These are phyloP conservation scores for Halichoerus grypus DNA, from an alignment of 2,113 vertebrate species.

Conservation along the genomic window DNA sequence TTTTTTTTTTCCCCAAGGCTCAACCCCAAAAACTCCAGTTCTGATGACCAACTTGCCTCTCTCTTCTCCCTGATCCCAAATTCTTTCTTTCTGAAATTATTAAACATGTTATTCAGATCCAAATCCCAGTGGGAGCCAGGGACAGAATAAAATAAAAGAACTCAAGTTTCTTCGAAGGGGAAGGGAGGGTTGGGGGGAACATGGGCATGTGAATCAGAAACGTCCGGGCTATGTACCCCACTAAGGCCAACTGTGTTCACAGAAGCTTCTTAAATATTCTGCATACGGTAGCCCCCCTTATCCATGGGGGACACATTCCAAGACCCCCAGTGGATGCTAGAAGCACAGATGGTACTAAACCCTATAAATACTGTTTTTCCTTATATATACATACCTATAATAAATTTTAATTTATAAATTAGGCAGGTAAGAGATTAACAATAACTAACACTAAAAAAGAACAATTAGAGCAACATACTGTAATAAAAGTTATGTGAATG, in stretches of 20 bases:
- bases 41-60: not conserved
- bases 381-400: not conserved
- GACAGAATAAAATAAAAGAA: conserved; percentile 19
- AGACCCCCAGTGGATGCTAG: not conserved
- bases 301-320: not conserved
- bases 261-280: conserved; percentile 29
- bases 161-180: not conserved
- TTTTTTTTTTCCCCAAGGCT: not conserved
- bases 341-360: not conserved
- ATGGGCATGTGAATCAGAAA: not conserved
- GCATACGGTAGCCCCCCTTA: not conserved
- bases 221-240: not conserved
- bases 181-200: not conserved
- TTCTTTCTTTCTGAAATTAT: conserved; percentile 5
- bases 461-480: not conserved
- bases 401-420: not conserved
- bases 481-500: not conserved
- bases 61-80: not conserved
- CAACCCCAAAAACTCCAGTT: not conserved
- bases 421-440: not conserved
- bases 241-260: not conserved
- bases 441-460: not conserved
- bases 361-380: not conserved
- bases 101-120: not conserved
- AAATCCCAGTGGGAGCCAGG: not conserved